Evolutionary conservation across 2,113 vertebrate species (phyloP), one percentile per base, ranked within the genome.

Genomic region (Vanacampus margaritifer): DNA sequence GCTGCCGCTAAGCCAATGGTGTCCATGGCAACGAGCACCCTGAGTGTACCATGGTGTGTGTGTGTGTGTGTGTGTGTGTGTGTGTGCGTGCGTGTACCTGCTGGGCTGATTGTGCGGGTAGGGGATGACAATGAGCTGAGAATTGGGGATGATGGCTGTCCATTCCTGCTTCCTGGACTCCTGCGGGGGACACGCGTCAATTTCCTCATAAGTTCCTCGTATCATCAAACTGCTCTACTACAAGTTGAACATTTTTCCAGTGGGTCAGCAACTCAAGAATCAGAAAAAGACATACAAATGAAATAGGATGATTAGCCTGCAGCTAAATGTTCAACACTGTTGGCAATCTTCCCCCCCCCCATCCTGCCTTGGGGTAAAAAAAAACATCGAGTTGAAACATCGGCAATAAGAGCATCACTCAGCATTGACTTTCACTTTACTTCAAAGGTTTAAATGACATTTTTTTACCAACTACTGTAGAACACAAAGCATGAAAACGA

Each of bases 141-240:
- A 98, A 86, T 99, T 99, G 50, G 97, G 97, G 79, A 99, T 99
- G 85, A 99, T 98, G 67, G 97, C 96, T 1, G 95, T 98, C 97
- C 97, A 99, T 74, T 98, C 97, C 79, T 97, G 93, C 67, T 84
- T 95, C 78, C 95, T 91, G 63, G 92, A 19, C 11, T 91, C 85
- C 97, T 99, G 83, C 13, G 36, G 90, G 36, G 0, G 19, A 5
- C 53, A 28, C 43, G 46, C 21, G 65, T 5, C 1, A 5, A 6
- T 6, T 46, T 16, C n/a, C n/a, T n/a, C n/a, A n/a, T n/a, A n/a
- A n/a, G 17, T 46, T 46, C 16, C 16, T 46, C 14, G 4, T 46
- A 16, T 19, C 43, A 17, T 5, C 16, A 46, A 17, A 46, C 16
- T 6, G 17, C 16, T 17, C 5, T 6, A 5, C 48, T 51, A 9